These are phyloP conservation scores for Nebria brevicollis DNA, from an alignment of 2,888 invertebrate genomes.

Conservation along the genomic window DNA sequence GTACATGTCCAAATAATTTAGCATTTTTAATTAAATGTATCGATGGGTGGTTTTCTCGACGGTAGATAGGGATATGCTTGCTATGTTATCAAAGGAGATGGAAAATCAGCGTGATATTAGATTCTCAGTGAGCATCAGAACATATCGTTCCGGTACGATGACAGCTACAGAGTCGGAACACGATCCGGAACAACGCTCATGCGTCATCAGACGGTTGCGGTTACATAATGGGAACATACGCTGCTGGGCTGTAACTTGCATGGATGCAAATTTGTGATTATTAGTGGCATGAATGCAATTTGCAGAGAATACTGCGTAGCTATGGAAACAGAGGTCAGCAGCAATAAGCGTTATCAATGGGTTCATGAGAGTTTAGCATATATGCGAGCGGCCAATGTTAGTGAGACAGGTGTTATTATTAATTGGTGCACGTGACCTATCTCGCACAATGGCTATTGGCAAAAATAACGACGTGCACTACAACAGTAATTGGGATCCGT, in stretches of 20 bases:
- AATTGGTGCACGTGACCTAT: conserved; percentile 13
- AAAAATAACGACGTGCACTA: not conserved
- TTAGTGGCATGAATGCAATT: conserved; percentile 43
- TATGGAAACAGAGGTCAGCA: conserved; percentile 6
- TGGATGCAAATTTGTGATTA: conserved; percentile 45
- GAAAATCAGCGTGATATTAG: conserved; percentile 13
- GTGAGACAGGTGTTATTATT: conserved; percentile 11
- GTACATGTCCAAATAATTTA: too few relatives aligned
- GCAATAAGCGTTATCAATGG: conserved; percentile 22
- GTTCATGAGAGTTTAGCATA: conserved; percentile 16
- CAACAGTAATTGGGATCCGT: not conserved
- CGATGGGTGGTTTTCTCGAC: not conserved
- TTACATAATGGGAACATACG: conserved; percentile 31
- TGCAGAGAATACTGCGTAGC: conserved; percentile 37
- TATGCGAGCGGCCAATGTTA: conserved; percentile 7
- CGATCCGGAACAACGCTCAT: conserved; percentile 30
- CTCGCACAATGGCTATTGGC: not conserved
- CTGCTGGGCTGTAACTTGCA: conserved; percentile 28
- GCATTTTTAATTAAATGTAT: not conserved
- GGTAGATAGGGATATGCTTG: not conserved
- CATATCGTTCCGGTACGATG: conserved; percentile 30
- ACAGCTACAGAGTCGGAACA: conserved; percentile 17
- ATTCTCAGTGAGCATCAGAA: conserved; percentile 7
- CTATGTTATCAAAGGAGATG: not conserved
- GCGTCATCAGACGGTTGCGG: conserved; percentile 30